Evolutionary conservation across 2,888 invertebrate species (phyloP).

Genomic region (Drosophila mercatorum): DNA sequence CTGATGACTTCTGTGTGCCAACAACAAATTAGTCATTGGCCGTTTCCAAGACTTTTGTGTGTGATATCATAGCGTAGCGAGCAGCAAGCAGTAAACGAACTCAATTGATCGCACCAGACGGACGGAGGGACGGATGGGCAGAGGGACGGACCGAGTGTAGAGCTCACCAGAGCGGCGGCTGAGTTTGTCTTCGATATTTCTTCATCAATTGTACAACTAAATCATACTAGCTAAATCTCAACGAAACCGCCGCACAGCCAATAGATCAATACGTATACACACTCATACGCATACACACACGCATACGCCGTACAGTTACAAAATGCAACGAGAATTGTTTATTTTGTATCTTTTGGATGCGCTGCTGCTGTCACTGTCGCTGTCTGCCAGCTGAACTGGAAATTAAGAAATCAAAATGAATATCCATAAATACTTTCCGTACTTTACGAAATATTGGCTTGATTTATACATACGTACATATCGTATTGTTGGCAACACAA

Average conservation of each 20-base stretch:
- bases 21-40: conserved; percentile 53
- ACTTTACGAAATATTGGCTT: conserved; percentile 1
- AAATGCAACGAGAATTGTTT: conserved; percentile 41
- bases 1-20: conserved; percentile 37
- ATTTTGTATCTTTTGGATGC: conserved; percentile 29
- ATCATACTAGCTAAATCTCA: conserved; percentile 70
- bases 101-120: conserved; percentile 33
- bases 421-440: conserved; percentile 17
- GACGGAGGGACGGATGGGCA: background rate
- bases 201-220: conserved; percentile 62
- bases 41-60: conserved; percentile 25
- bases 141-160: background rate
- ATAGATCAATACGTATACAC: conserved; percentile 42
- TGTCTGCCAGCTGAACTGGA: conserved; percentile 35
- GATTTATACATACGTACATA: conserved; percentile 2
- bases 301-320: background rate
- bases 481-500: background rate
- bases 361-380: conserved; percentile 17
- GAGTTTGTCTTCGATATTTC: conserved; percentile 9
- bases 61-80: conserved; percentile 48
- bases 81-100: conserved; percentile 2
- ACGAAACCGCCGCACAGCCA: conserved; percentile 61
- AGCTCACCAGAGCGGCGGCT: background rate
- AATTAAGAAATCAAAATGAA: conserved; percentile 48
- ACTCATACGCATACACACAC: conserved; percentile 15